phyloP scores from a whole-genome alignment of 2,888 invertebrate species.

The Lycaena phlaeas region DNA sequence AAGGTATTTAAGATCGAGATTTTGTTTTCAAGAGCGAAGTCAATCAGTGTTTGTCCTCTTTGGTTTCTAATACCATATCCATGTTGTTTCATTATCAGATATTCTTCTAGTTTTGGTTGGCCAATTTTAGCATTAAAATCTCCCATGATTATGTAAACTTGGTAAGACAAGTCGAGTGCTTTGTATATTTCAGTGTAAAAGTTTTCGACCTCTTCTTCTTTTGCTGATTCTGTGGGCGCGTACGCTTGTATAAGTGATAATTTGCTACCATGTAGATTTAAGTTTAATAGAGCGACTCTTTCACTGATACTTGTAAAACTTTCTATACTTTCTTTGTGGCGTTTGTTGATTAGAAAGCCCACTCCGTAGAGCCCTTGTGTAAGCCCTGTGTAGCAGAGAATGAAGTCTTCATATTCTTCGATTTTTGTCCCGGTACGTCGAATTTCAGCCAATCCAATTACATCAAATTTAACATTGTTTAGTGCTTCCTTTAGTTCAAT shows the following conservation, averaged over 20 bases:
- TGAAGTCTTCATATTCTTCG: constrained; percentile 22
- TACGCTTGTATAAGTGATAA: constrained; percentile 21
- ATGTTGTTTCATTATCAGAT: background rate
- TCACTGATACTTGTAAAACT: constrained; percentile 20
- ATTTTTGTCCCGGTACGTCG: constrained; percentile 21
- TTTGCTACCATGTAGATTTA: constrained; percentile 8
- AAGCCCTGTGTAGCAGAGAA: constrained; percentile 13
- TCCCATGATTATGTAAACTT: constrained; percentile 16
- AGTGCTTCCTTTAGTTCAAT: constrained; percentile 18
- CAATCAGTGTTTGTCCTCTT: background rate
- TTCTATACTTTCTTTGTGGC: constrained; percentile 19
- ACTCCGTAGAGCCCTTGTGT: constrained; percentile 16
- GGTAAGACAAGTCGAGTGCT: constrained; percentile 14
- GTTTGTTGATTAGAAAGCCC: constrained; percentile 24
- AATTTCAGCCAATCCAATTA: constrained; percentile 21
- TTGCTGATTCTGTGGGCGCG: constrained; percentile 18
- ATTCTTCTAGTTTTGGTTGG: background rate
- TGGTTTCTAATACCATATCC: background rate
- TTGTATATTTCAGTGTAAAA: constrained; percentile 13
- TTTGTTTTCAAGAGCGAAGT: background rate
- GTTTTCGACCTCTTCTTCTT: constrained; percentile 15
- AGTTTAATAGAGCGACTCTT: constrained; percentile 21
- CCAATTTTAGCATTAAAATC: constrained; percentile 11
- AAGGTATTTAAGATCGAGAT: background rate
- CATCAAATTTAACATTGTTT: constrained; percentile 19